Evolutionary conservation across 2,797 vertebrate species (phyloP), one percentile per base, ranked within the genome.

Genomic region (Babyrousa celebensis): DNA sequence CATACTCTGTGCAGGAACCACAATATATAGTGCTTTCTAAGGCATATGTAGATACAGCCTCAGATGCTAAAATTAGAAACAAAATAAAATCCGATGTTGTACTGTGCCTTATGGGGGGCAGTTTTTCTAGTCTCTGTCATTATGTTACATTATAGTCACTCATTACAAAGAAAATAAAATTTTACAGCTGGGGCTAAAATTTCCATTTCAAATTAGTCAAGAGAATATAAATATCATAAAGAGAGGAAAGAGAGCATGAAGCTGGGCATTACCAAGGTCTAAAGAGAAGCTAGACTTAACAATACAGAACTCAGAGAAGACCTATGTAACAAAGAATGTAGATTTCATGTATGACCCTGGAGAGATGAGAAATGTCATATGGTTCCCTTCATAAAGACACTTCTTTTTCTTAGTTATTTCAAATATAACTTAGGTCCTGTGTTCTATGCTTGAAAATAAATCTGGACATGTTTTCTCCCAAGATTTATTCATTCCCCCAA

Each of bases 171-270:
- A 93, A 93, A 95, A 83, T 4, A 54, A 5, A 93, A 94, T 92
- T 84, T 89, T 91, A 86, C 6, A 43, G 75, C 27, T 89, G 27
- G 18, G 32, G 92, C 27, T 60, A 95, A 92, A 96, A 89, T 93
- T 91, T 75, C 18, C 84, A 67, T 70, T 74, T 67, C 54, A 91
- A 75, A 65, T 32, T 56, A 89, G 21, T 11, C 7, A 48, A 86
- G 89, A 79, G 12, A 63, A 56, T 79, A 85, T 62, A 79, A 79
- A 65, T 36, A 85, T 29, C 63, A 86, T 71, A 87, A 77, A 95
- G 15, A 94, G 32, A 97, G 18, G 12, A 85, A 96, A 94, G 29
- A 25, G 5, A 74, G 29, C n/a, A 27, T 58, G 21, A 84, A 93
- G 43, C 20, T 72, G 43, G 48, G 93, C 21, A 40, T 21, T 63